A percentile compares a stretch with the other conserved stretches of the same genome.
phyloP scores from a whole-genome alignment of 2,797 vertebrate genomes.

The Tauraco hartlaubi region DNA sequence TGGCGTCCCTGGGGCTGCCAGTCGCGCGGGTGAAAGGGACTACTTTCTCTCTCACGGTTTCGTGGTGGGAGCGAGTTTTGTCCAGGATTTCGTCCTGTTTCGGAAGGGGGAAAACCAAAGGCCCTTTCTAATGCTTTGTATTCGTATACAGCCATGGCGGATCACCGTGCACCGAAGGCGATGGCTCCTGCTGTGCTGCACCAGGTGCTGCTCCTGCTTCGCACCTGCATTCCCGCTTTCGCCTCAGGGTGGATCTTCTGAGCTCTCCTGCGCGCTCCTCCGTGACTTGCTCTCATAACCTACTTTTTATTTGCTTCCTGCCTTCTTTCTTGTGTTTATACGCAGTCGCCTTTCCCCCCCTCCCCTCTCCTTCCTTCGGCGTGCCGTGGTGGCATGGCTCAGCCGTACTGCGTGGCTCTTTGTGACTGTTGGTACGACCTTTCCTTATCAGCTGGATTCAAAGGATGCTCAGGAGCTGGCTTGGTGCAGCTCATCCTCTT shows the following conservation, averaged over 20 bases:
- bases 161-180: rapidly evolving
- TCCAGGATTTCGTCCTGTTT: background rate
- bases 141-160: rapidly evolving
- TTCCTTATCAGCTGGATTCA: background rate
- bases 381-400: background rate
- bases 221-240: background rate
- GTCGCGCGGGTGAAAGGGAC: background rate
- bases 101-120: background rate
- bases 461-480: background rate
- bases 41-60: background rate
- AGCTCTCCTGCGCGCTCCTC: background rate
- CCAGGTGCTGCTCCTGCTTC: background rate
- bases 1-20: background rate
- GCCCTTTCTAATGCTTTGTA: background rate
- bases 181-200: background rate
- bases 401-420: rapidly evolving
- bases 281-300: background rate
- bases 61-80: background rate
- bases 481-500: background rate
- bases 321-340: background rate
- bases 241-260: background rate
- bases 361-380: background rate
- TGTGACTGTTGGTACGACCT: background rate
- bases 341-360: background rate
- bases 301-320: background rate